A percentile compares a stretch with the other conserved stretches of the same genome.
Evolutionary conservation across 35 echinoderm and acorn worm genomes (phyloP).

Genomic region (Ophioderma brevispina): DNA sequence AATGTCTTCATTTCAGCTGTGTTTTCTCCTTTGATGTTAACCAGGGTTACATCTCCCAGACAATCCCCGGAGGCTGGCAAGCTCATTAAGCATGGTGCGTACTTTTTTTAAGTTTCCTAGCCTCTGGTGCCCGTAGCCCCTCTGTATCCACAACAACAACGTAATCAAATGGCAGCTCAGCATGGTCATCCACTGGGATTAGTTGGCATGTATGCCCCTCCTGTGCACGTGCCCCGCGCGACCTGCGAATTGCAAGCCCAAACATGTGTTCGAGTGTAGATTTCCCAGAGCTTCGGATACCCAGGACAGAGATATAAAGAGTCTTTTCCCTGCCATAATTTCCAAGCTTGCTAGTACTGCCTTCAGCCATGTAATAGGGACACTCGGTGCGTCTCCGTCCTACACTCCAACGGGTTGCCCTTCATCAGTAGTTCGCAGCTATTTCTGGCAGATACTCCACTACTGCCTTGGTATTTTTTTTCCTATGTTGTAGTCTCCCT

Average conservation of each 20-base stretch:
- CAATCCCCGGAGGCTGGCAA: slow-evolving; percentile 13
- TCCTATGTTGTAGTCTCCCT: neutral
- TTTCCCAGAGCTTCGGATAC: slow-evolving; percentile 2
- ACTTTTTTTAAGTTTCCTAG: neutral
- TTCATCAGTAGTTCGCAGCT: slow-evolving; percentile 18
- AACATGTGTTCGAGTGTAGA: slow-evolving; percentile 43
- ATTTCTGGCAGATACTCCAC: slow-evolving; percentile 13
- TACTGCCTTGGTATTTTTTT: neutral
- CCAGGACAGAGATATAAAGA: slow-evolving; percentile 23
- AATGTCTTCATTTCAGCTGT: neutral
- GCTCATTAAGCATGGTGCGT: slow-evolving; percentile 5
- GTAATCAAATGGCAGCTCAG: slow-evolving; percentile 23
- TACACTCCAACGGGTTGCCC: slow-evolving; percentile 27
- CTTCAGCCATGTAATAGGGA: slow-evolving; percentile 27
- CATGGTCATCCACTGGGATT: neutral
- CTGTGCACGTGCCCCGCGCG: neutral
- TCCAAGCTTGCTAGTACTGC: slow-evolving; percentile 16
- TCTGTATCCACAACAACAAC: slow-evolving; percentile 41
- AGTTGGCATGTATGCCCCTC: too few species aligned
- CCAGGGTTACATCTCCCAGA: slow-evolving; percentile 12
- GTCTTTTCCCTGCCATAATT: neutral
- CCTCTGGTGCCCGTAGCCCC: slow-evolving; percentile 19
- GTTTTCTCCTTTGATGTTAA: slow-evolving; percentile 41
- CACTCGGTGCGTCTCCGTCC: slow-evolving; percentile 30
- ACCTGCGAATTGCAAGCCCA: slow-evolving; percentile 29